Evolutionary conservation across 2,888 invertebrate species (phyloP), one percentile per base, ranked within the genome.

Genomic region (Baronia brevicornis): DNA sequence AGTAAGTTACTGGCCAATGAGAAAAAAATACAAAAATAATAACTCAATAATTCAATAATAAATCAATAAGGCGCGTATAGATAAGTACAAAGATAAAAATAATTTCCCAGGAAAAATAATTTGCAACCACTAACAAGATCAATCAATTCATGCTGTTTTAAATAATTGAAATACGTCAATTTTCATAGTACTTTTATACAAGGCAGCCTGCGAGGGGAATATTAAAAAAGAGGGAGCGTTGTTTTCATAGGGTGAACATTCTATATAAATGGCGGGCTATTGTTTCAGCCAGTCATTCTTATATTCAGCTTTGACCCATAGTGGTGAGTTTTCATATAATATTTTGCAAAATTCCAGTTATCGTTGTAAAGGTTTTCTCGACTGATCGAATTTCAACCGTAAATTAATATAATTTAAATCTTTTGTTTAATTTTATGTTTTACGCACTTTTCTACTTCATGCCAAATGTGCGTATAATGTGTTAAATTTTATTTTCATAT

Each of bases 161-260:
- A 62, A 60, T 69, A 74, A 72, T 77, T 64, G 74, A 73, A 77
- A 70, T 70, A 46, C 74, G 82, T 80, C 84, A 84, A 78, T 82
- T 79, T 67, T 59, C 46, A 58, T 52, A 43, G 49, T 57, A 48
- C 49, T 49, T 48, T 51, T 48, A 57, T 53, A 54, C 56, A n/a
- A 56, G 51, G 51, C 56, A 61, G 54, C 46, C 46, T 48, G 53
- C 60, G 69, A 60, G 73, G 70, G 69, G 82, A 82, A 84, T 84
- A 82, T 80, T 82, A 78, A 82, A 70, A 48, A 66, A 72, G 78
- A 71, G 75, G 65, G 63, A 56, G 56, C 46, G 51, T 52, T 73
- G 61, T 73, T 72, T 67, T 70, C 53, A 49, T 33, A 28, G 50
- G 54, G 47, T 41, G 44, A 37, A 36, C 38, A 44, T 38, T 33